These are phyloP conservation scores for Daboia siamensis DNA, from an alignment of 2,113 vertebrate species.

Conservation along the genomic window DNA sequence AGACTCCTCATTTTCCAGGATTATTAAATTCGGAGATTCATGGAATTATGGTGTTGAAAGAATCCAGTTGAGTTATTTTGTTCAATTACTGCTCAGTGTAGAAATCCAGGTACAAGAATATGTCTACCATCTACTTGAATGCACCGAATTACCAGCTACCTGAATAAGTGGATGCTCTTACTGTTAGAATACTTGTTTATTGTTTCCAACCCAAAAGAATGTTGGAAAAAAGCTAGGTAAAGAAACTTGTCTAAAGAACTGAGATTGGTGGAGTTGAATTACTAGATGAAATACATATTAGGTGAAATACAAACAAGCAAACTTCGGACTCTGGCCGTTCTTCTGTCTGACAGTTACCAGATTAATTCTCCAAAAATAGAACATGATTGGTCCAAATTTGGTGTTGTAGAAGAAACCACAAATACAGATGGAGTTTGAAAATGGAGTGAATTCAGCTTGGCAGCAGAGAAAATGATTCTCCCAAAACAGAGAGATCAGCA, in stretches of 20 bases:
- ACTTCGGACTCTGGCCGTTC: neutral
- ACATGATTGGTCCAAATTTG: neutral
- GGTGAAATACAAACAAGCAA: neutral
- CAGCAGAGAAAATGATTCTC: neutral
- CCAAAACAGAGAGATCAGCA: neutral
- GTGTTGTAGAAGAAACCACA: neutral
- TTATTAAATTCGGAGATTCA: neutral
- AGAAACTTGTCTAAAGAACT: neutral
- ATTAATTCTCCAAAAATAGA: neutral
- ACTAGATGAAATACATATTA: neutral
- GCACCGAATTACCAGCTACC: neutral
- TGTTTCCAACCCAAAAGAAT: neutral
- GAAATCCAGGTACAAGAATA: neutral
- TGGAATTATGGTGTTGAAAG: neutral
- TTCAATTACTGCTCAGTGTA: neutral
- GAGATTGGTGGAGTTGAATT: neutral
- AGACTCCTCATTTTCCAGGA: neutral
- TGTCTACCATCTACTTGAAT: neutral
- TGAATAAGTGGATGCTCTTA: neutral
- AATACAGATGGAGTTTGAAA: neutral
- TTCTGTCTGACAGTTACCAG: neutral
- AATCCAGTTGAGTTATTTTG: neutral
- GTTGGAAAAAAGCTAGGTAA: neutral
- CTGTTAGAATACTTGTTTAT: neutral
- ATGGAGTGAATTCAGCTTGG: neutral